Conservation (phyloP, 2,888 invertebrate species). For the Cremastinae sp. region DNA sequence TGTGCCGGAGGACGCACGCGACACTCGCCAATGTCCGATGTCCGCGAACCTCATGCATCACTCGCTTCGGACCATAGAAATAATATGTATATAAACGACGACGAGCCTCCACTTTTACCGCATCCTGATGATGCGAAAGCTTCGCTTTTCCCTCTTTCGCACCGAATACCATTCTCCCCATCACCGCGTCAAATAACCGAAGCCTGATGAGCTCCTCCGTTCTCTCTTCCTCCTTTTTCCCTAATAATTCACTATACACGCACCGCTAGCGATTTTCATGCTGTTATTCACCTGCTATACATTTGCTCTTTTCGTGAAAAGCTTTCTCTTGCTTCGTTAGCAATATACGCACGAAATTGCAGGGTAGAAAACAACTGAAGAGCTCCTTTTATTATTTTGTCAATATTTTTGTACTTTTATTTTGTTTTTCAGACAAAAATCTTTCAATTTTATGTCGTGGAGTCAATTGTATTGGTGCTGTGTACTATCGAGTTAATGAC, state of each 20-base stretch:
- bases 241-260: slow-evolving; percentile 59
- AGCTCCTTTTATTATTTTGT: too few species aligned
- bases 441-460: too few species aligned
- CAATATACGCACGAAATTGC: background rate
- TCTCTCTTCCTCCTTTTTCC: slow-evolving; percentile 25
- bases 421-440: too few species aligned
- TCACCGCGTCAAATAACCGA: background rate
- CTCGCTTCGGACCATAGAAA: slow-evolving; percentile 22
- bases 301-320: slow-evolving; percentile 42
- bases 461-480: too few species aligned
- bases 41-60: background rate
- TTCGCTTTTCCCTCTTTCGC: background rate
- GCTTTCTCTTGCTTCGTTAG: background rate
- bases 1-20: slow-evolving; percentile 71
- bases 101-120: slow-evolving; percentile 47
- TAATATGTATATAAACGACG: too few species aligned
- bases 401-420: too few species aligned
- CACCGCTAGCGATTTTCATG: slow-evolving; percentile 63
- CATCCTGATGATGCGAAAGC: slow-evolving; percentile 19
- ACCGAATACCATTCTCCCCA: too few species aligned
- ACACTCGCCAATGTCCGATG: slow-evolving; percentile 65
- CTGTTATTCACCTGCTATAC: slow-evolving; percentile 52
- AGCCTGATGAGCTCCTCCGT: slow-evolving; percentile 2
- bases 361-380: slow-evolving; percentile 18
- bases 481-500: too few species aligned